Evolutionary conservation across 2,888 invertebrate species (phyloP), one percentile per base, ranked within the genome.

Genomic region (Mylabris sibirica): DNA sequence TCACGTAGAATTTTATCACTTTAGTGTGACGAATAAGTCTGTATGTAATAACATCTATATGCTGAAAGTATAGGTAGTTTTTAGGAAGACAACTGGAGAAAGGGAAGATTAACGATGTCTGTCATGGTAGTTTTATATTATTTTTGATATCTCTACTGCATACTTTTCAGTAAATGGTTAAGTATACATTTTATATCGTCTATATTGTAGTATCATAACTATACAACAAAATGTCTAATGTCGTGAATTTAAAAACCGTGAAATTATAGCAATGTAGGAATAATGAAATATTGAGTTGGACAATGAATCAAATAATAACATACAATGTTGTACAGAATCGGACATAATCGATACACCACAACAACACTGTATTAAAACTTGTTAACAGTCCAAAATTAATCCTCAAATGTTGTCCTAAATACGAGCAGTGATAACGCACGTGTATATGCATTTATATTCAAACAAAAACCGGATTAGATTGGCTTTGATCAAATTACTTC

Each of bases 71-170:
- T 44, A 38, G 30, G 30, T 14, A 44, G 3, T 44, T 44, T 44
- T 44, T 17, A 44, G 8, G 38, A 11, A 44, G 44, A 44, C 44
- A 38, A 35, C 35, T 35, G 11, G 41, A 41, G n/a, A 14, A 41
- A 44, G 38, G n/a, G n/a, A 44, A 17, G 44, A 44, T 11, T 44
- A 17, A 44, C 17, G 44, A 44, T 44, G 6, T 44, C n/a, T 41
- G 14, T 41, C n/a, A 14, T 41, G 14, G 41, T 41, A 41, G n/a
- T 41, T n/a, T 41, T n/a, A 41, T 41, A 41, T 41, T 41, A 41
- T 41, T 41, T 41, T 41, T 41, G 41, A 41, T n/a, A 14, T 41
- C 41, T 41, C 41, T 41, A 41, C 41, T n/a, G 41, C 41, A n/a
- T 44, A 17, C 44, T 44, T 44, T 17, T 8, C 17, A 4, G n/a